phyloP scores from a whole-genome alignment of 2,888 invertebrate species.

The Drosophila nigricruria region DNA sequence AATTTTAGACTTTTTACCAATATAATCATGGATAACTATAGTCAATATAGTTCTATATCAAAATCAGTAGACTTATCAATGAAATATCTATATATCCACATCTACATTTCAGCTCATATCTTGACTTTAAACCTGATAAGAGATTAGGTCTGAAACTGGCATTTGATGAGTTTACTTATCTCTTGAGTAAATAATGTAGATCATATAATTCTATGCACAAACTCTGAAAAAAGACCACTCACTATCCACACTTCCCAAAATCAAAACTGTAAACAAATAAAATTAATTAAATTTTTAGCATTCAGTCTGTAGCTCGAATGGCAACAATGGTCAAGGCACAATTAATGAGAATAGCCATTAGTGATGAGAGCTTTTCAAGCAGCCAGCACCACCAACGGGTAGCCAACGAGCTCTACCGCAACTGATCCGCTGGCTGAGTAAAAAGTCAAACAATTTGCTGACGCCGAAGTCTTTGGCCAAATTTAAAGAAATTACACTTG shows the following conservation, averaged over 20 bases:
- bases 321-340: slow-evolving; percentile 22
- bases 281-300: slow-evolving; percentile 28
- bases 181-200: neutral
- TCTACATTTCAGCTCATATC: no score
- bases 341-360: slow-evolving; percentile 56
- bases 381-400: neutral
- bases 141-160: no score
- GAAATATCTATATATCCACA: no score
- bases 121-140: no score
- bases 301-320: neutral
- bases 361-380: slow-evolving; percentile 18
- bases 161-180: neutral
- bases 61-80: no score
- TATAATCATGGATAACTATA: no score
- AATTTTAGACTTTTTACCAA: no score
- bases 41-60: no score
- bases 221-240: no score
- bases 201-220: neutral
- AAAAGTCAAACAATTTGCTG: slow-evolving; percentile 66
- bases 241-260: neutral
- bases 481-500: slow-evolving; percentile 77
- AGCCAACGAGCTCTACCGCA: slow-evolving; percentile 17
- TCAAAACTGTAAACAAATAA: slow-evolving; percentile 12
- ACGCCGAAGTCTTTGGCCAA: slow-evolving; percentile 47
- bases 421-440: slow-evolving; percentile 47